Conservation (phyloP, 2,797 vertebrate genomes). For the Salmo trutta region DNA sequence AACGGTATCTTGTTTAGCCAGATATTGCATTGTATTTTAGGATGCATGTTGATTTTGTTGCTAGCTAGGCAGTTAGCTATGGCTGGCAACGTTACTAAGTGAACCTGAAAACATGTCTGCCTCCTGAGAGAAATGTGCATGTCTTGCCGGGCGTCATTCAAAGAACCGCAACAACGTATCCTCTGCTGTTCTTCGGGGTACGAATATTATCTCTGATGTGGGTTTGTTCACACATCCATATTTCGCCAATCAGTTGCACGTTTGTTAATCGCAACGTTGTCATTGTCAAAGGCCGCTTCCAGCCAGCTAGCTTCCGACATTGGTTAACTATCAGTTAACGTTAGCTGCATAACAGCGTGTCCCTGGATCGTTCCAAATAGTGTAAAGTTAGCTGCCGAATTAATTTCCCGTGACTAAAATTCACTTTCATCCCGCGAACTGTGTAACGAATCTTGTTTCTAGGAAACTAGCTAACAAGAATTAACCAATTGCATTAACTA, state of each 20-base stretch:
- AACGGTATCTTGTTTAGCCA: accelerated
- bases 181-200: background rate
- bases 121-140: conserved; percentile 56
- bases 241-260: background rate
- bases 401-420: background rate
- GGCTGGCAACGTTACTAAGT: conserved; percentile 9
- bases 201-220: background rate
- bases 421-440: background rate
- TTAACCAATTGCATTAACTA: too few species aligned
- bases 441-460: background rate
- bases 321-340: background rate
- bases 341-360: background rate
- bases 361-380: background rate
- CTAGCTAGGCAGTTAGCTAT: conserved; percentile 8
- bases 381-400: background rate
- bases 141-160: background rate
- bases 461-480: too few species aligned
- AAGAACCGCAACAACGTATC: background rate
- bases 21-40: accelerated
- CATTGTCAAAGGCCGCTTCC: background rate
- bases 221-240: background rate
- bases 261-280: background rate
- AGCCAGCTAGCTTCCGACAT: accelerated
- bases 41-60: conserved; percentile 73
- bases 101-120: conserved; percentile 71